Evolutionary conservation across 2,113 vertebrate genomes (phyloP), one percentile per base, ranked within the genome.

Genomic region (Amphilophus citrinellus): DNA sequence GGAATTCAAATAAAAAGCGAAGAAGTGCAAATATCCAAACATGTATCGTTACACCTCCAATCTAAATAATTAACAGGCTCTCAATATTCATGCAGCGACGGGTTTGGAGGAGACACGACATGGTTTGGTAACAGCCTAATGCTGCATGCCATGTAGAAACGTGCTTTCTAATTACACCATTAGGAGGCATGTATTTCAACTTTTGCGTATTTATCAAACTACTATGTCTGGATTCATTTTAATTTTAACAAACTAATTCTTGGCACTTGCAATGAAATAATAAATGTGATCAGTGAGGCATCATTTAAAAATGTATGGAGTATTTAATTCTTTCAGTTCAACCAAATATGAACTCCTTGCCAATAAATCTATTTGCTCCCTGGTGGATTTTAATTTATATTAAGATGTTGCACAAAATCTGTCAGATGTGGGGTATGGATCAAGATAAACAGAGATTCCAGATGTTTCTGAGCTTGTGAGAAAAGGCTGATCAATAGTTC

Each of bases 51-150:
- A 88, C 87, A 87, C 6, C 79, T 78, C 61, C 84, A 61, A 79
- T 88, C 76, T 91, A 86, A 89, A 93, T 93, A 87, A 94, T 94
- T 89, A 94, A 84, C 86, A 85, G 22, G 32, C 18, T 79, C 76
- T 88, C 78, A 50, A 42, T 76, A 85, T 82, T 86, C 84, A 62
- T 61, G 76, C 78, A 39, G 76, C 78, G 59, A 58, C 18, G 42
- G 60, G 35, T 32, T 81, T 30, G 15, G 32, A 58, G 5, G 30
- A 61, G 59, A 39, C 39, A 9, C n/a, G 60, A 44, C 18, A 5
- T 8, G 81, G 24, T 60, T 76, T 73, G 77, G 56, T 68, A 57
- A 81, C 47, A 73, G 68, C 44, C 68, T 37, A 84, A 60, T 17
- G 20, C 62, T 65, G 32, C 79, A 77, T 27, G 84, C 2, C 4